These are phyloP conservation scores for Ophonus ardosiacus DNA, from an alignment of 2,888 invertebrate genomes.

Conservation along the genomic window DNA sequence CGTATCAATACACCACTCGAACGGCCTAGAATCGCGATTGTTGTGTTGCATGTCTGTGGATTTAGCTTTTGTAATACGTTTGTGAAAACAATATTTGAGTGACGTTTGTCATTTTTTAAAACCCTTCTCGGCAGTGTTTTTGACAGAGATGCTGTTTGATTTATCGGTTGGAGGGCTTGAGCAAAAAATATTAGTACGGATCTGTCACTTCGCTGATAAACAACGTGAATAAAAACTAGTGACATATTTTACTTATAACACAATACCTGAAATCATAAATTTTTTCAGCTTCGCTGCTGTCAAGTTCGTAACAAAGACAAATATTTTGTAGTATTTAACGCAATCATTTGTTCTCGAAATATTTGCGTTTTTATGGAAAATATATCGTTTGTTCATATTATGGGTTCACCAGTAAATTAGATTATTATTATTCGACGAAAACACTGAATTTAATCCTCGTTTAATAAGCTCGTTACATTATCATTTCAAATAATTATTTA, in stretches of 20 bases:
- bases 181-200: conserved; percentile 45
- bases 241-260: conserved; percentile 47
- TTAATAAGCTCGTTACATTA: background rate
- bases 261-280: conserved; percentile 41
- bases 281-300: conserved; percentile 19
- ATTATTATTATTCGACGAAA: background rate
- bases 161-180: conserved; percentile 43
- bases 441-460: background rate
- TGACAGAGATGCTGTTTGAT: conserved; percentile 52
- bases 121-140: conserved; percentile 40
- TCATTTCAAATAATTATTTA: background rate
- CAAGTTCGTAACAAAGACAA: background rate
- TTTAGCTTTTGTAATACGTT: conserved; percentile 32
- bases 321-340: conserved; percentile 31
- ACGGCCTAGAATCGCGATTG: background rate
- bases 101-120: conserved; percentile 51
- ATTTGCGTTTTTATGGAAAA: background rate
- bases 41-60: conserved; percentile 6
- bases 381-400: background rate
- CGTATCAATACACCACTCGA: conserved; percentile 13
- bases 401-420: background rate
- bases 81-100: conserved; percentile 48
- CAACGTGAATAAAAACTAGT: conserved; percentile 33
- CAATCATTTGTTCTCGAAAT: conserved; percentile 6
- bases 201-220: conserved; percentile 34